These are phyloP conservation scores for Lucilia cuprina DNA, from an alignment of 1,140 invertebrate species.

Conservation along the genomic window DNA sequence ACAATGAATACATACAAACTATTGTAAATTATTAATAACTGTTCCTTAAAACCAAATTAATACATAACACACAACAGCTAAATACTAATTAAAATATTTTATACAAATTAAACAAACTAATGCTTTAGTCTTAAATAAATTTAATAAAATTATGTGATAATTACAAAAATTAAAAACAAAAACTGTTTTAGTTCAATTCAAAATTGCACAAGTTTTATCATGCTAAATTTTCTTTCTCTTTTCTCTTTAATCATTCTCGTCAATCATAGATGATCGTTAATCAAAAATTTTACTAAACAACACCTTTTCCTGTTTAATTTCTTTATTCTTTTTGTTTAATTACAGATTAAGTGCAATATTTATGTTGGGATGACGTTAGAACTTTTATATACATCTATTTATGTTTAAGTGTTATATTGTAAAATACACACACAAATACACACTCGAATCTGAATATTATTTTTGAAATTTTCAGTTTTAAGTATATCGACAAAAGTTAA, in stretches of 20 bases:
- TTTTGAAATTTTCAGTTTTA: no score
- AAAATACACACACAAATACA: not conserved
- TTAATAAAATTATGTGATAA: slow-evolving; percentile 1
- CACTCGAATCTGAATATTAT: no score
- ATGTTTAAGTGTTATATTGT: not conserved
- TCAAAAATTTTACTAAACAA: no score
- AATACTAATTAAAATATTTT: not conserved
- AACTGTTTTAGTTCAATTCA: not conserved
- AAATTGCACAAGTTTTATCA: not conserved
- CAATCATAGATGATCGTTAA: no score
- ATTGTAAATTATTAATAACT: not conserved
- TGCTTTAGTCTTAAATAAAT: not conserved
- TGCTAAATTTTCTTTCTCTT: not conserved
- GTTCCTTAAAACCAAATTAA: not conserved
- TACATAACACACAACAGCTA: not conserved
- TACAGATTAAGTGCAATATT: slow-evolving; percentile 36
- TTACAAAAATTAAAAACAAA: not conserved
- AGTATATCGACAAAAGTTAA: no score
- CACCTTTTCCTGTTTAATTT: no score
- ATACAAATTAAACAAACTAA: not conserved
- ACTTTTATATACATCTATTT: not conserved
- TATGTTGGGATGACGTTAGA: slow-evolving; percentile 20
- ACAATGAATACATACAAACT: no score
- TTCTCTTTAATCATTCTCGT: not conserved
- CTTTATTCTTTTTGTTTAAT: slow-evolving; percentile 26